phyloP scores from a whole-genome alignment of 2,888 invertebrate species.

The Platycheirus rosarum region DNA sequence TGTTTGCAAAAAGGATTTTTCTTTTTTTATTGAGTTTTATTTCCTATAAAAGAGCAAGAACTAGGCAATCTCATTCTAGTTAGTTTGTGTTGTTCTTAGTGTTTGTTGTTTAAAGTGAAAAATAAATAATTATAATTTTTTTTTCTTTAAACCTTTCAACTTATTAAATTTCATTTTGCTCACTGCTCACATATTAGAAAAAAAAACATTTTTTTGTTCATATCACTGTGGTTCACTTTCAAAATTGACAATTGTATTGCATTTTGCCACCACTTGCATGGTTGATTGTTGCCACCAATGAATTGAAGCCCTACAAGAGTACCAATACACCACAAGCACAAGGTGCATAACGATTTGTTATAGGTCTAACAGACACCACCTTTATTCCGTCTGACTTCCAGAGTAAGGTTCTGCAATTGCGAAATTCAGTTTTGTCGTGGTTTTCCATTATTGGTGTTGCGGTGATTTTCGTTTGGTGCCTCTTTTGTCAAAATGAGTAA shows the following conservation, averaged over 20 bases:
- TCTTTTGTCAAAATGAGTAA: constrained; percentile 54
- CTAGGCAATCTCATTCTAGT: constrained; percentile 14
- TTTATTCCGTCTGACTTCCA: constrained; percentile 14
- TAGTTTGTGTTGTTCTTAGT: constrained; percentile 37
- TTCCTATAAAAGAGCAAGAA: constrained; percentile 48
- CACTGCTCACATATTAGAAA: not conserved
- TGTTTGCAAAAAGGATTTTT: not conserved
- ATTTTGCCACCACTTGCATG: constrained; percentile 26
- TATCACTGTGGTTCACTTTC: constrained; percentile 40
- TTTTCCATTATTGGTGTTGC: constrained; percentile 47
- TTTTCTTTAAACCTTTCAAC: not conserved
- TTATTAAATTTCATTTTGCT: not conserved
- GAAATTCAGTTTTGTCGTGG: constrained; percentile 70
- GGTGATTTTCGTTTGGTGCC: constrained; percentile 11
- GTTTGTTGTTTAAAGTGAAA: constrained; percentile 2
- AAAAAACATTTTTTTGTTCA: not conserved
- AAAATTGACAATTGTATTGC: constrained; percentile 47
- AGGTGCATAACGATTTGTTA: constrained; percentile 67
- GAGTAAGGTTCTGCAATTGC: constrained; percentile 51
- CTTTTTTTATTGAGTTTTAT: not conserved
- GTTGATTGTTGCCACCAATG: constrained; percentile 25
- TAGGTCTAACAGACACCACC: constrained; percentile 36
- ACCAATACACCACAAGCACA: constrained; percentile 53
- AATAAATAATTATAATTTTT: not conserved
- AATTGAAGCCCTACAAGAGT: constrained; percentile 57